These are phyloP conservation scores for Melitaea athalia DNA, from an alignment of 2,888 invertebrate species.

Conservation along the genomic window DNA sequence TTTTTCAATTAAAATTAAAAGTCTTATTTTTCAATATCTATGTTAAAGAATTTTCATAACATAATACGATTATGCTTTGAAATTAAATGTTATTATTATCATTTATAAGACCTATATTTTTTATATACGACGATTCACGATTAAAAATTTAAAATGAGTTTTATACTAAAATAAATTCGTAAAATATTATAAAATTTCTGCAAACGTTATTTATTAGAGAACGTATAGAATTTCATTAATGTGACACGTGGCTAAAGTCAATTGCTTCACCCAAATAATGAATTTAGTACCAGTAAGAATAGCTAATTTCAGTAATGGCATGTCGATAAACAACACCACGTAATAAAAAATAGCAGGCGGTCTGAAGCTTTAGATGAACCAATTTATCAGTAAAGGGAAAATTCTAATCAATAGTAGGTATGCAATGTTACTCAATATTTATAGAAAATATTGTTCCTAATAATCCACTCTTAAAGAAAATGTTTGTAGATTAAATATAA, in stretches of 20 bases:
- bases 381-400: conserved; percentile 60
- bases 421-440: no score
- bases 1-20: neutral
- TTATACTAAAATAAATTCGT: no score
- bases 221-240: neutral
- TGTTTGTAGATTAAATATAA: no score
- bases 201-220: neutral
- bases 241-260: conserved; percentile 31
- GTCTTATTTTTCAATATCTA: neutral
- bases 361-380: conserved; percentile 54
- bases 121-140: no score
- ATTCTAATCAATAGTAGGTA: neutral
- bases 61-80: no score
- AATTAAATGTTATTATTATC: no score
- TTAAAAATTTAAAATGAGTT: no score
- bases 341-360: conserved; percentile 45
- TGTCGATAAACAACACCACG: conserved; percentile 42
- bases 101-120: no score
- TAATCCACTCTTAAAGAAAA: no score
- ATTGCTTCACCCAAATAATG: conserved; percentile 25
- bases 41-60: no score
- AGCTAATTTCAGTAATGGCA: conserved; percentile 57
- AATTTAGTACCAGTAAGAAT: conserved; percentile 25
- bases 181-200: no score
- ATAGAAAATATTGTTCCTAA: no score